Conservation (phyloP, 2,888 invertebrate genomes). For the Malthinus seriepunctatus region DNA sequence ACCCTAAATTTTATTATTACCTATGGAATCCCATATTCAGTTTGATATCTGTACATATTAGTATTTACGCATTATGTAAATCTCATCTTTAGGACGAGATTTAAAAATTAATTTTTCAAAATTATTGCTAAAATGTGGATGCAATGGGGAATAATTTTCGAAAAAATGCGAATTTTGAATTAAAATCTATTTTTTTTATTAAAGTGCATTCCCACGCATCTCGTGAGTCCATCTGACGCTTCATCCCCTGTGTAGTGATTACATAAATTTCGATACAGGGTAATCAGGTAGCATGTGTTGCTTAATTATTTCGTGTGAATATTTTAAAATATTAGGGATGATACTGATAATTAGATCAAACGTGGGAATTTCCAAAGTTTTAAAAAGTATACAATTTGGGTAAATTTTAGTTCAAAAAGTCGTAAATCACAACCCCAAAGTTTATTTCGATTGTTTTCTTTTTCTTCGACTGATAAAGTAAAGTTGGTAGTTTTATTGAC, state of each 20-base stretch:
- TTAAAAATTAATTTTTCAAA: neutral
- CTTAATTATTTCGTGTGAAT: constrained; percentile 20
- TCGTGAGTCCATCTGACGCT: constrained; percentile 26
- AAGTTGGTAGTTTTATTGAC: too few species aligned
- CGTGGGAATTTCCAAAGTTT: constrained; percentile 12
- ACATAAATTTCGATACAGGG: constrained; percentile 21
- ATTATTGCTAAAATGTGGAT: too few species aligned
- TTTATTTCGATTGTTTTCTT: neutral
- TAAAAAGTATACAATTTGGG: neutral
- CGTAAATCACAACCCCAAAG: neutral
- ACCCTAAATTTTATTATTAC: constrained; percentile 11
- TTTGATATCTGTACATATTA: neutral
- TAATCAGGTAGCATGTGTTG: constrained; percentile 23
- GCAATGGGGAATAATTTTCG: too few species aligned
- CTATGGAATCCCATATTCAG: constrained; percentile 3
- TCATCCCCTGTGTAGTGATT: constrained; percentile 25
- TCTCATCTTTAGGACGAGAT: neutral
- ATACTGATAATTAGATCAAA: constrained; percentile 3
- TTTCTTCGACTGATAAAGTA: too few species aligned
- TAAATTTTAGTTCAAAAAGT: neutral
- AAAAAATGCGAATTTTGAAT: too few species aligned
- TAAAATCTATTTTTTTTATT: neutral
- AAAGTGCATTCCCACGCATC: constrained; percentile 24
- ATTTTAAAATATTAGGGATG: constrained; percentile 15
- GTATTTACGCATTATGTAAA: neutral